Evolutionary conservation across 2,888 invertebrate genomes (phyloP).

Genomic region (Amphipyra tragopoginis): DNA sequence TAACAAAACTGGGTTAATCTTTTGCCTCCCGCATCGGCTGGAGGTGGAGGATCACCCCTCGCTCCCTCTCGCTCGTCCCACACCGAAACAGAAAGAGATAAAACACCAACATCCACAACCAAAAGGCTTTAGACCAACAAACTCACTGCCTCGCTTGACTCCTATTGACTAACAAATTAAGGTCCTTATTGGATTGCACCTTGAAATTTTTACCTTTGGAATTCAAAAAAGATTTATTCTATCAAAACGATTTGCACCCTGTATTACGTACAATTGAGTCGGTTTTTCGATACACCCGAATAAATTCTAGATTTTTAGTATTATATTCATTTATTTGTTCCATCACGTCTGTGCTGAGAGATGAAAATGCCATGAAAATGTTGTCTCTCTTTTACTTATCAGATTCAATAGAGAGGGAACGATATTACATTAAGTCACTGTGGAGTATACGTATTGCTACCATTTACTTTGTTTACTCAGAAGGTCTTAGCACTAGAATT

Average conservation of each 20-base stretch:
- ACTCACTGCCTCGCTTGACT: conserved; percentile 54
- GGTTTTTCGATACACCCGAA: conserved; percentile 68
- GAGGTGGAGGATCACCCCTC: conserved; percentile 84
- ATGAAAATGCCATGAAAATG: conserved; percentile 87
- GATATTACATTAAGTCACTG: conserved; percentile 83
- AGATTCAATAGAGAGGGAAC: conserved; percentile 74
- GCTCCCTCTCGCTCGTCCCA: conserved; percentile 73
- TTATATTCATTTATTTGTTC: conserved; percentile 88
- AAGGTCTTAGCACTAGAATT: conserved; percentile 74
- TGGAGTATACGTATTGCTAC: conserved; percentile 77
- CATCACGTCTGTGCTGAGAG: conserved; percentile 85
- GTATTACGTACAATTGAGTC: conserved; percentile 71
- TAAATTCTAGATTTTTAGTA: conserved; percentile 84
- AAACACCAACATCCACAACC: conserved; percentile 61
- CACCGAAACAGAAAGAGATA: conserved; percentile 81
- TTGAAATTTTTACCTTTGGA: conserved; percentile 81
- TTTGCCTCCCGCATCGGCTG: conserved; percentile 84
- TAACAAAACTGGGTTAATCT: conserved; percentile 90
- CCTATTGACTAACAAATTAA: conserved; percentile 64
- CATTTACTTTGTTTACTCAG: conserved; percentile 80
- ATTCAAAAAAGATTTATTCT: conserved; percentile 83
- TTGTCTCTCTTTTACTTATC: conserved; percentile 77
- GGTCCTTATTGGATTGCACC: conserved; percentile 68
- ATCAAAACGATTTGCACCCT: conserved; percentile 79
- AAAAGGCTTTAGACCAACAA: conserved; percentile 71